Conservation (phyloP, 2,113 vertebrate genomes). For the Morone saxatilis region DNA sequence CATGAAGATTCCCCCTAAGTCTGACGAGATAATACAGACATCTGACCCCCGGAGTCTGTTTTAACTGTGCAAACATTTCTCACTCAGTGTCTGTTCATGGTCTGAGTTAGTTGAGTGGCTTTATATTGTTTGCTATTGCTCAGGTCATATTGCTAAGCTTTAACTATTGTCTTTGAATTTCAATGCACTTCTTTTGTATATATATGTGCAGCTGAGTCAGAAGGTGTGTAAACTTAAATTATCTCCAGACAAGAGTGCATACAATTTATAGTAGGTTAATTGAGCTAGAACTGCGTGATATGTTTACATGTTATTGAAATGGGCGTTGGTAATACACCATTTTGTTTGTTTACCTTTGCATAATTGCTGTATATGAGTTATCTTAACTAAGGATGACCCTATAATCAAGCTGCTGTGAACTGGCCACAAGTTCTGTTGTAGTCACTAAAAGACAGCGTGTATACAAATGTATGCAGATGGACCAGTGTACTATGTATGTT, state of each 20-base stretch:
- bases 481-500: not conserved
- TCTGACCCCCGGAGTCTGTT: not conserved
- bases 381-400: not conserved
- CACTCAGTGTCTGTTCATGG: not conserved
- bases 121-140: slow-evolving; percentile 1
- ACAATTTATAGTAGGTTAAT: slow-evolving; percentile 32
- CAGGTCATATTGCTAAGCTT: not conserved
- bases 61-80: not conserved
- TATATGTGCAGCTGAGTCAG: slow-evolving; percentile 7
- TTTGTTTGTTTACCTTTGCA: slow-evolving; percentile 31
- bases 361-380: slow-evolving; percentile 26
- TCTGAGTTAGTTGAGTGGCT: slow-evolving; percentile 21
- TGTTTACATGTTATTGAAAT: slow-evolving; percentile 29
- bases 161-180: slow-evolving; percentile 19
- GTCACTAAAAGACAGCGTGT: not conserved
- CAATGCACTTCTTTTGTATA: slow-evolving; percentile 1
- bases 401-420: slow-evolving; percentile 13
- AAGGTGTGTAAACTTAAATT: slow-evolving; percentile 11
- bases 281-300: slow-evolving; percentile 7
- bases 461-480: slow-evolving; percentile 4
- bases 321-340: slow-evolving; percentile 4
- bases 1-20: not conserved
- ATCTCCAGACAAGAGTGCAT: slow-evolving; percentile 11
- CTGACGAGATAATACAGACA: not conserved
- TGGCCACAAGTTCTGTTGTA: not conserved